phyloP scores from a whole-genome alignment of 2,113 vertebrate genomes.

The Mungos mungo region DNA sequence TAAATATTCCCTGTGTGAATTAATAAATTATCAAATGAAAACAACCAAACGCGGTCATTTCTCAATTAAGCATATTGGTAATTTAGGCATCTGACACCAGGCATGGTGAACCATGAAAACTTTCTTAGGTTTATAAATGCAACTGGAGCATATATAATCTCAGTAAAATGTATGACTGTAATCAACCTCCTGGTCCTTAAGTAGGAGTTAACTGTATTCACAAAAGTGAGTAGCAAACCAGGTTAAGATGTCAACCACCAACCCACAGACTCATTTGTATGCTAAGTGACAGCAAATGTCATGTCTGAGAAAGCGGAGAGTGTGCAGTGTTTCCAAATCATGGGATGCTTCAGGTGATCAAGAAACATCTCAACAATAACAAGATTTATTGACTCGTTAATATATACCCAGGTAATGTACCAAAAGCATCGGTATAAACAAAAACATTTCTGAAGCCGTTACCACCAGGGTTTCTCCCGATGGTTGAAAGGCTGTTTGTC shows the following conservation, averaged over 20 bases:
- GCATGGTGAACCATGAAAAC: not conserved
- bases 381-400: not conserved
- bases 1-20: not conserved
- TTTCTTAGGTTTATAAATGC: not conserved
- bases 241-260: not conserved
- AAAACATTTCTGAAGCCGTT: not conserved
- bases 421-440: not conserved
- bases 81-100: not conserved
- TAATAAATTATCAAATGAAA: not conserved
- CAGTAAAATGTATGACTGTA: not conserved
- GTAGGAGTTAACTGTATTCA: not conserved
- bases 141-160: not conserved
- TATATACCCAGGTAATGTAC: not conserved
- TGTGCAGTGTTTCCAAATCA: not conserved
- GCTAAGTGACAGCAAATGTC: not conserved
- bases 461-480: not conserved
- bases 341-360: not conserved
- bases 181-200: not conserved
- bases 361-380: not conserved
- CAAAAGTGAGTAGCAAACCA: not conserved
- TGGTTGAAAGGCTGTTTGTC: not conserved
- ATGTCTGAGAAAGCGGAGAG: not conserved
- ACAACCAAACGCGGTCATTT: not conserved
- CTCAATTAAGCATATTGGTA: not conserved
- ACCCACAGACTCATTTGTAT: not conserved